These are phyloP conservation scores for Trichogramma dendrolimi DNA, from an alignment of 2,888 invertebrate genomes.

Conservation along the genomic window DNA sequence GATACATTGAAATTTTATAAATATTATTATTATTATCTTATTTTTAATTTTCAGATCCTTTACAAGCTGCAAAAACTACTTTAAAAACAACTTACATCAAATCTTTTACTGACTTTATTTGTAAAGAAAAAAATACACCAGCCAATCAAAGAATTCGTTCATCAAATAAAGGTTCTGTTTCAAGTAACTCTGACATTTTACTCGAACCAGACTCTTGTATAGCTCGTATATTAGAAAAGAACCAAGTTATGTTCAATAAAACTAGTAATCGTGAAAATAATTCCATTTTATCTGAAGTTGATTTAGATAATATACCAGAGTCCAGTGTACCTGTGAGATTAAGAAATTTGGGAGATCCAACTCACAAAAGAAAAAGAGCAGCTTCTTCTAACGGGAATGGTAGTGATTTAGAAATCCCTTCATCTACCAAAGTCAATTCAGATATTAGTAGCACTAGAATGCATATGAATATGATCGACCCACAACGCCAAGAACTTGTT, in stretches of 20 bases:
- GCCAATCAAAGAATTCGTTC: neutral
- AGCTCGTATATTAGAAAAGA: conserved; percentile 21
- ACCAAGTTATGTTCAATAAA: neutral
- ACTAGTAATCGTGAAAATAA: conserved; percentile 4
- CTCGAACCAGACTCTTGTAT: conserved; percentile 27
- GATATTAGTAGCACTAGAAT: conserved; percentile 13
- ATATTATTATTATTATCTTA: no score
- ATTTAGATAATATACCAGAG: conserved; percentile 1
- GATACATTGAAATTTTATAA: no score
- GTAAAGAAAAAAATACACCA: conserved; percentile 5
- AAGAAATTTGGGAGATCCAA: neutral
- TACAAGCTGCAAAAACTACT: conserved; percentile 11
- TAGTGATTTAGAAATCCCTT: conserved; percentile 15
- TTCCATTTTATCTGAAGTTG: conserved; percentile 5
- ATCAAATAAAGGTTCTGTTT: neutral
- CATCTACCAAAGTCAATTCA: conserved; percentile 18
- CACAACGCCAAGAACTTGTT: conserved; percentile 25
- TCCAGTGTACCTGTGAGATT: neutral
- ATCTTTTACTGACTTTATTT: conserved; percentile 13
- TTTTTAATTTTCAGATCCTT: conserved; percentile 15
- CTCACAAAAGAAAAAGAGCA: conserved; percentile 15
- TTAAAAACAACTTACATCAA: conserved; percentile 19
- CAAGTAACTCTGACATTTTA: conserved; percentile 21
- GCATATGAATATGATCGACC: conserved; percentile 19
- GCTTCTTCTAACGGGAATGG: conserved; percentile 11